Evolutionary conservation across 2,797 vertebrate species (phyloP).

Genomic region (Hybognathus amarus): DNA sequence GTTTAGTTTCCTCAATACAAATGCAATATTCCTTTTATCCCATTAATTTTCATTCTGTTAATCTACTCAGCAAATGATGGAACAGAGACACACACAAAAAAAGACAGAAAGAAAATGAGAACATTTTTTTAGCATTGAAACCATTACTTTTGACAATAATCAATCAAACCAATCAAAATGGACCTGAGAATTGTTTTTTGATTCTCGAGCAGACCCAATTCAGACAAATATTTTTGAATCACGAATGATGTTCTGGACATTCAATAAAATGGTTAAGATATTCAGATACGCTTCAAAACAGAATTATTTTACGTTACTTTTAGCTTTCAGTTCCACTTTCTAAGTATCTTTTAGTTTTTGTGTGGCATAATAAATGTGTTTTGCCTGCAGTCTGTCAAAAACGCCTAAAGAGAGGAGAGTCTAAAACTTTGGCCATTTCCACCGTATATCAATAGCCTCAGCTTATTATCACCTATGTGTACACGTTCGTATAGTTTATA

Average conservation of each 20-base stretch:
- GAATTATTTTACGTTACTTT: neutral
- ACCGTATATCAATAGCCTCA: slow-evolving; percentile 65
- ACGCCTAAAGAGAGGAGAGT: slow-evolving; percentile 39
- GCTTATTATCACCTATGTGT: slow-evolving; percentile 65
- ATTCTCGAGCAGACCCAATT: neutral
- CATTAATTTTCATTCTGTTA: neutral
- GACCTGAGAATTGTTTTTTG: slow-evolving; percentile 27
- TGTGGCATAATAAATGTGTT: neutral
- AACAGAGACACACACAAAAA: neutral
- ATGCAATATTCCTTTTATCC: slow-evolving; percentile 4
- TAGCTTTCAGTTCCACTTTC: neutral
- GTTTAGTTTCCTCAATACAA: neutral
- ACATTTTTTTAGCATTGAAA: neutral
- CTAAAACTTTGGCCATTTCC: slow-evolving; percentile 62
- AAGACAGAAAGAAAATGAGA: neutral
- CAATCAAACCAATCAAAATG: neutral
- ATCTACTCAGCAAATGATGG: neutral
- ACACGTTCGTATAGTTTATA: slow-evolving; percentile 71
- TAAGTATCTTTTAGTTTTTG: neutral
- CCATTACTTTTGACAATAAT: neutral
- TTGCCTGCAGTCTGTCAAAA: slow-evolving; percentile 23
- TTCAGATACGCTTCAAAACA: neutral
- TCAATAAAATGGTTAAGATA: neutral
- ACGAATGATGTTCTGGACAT: slow-evolving; percentile 4
- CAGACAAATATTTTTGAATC: neutral